Base-by-base conservation (phyloP, 2,888 invertebrate species). In the Empis stercorea region DNA sequence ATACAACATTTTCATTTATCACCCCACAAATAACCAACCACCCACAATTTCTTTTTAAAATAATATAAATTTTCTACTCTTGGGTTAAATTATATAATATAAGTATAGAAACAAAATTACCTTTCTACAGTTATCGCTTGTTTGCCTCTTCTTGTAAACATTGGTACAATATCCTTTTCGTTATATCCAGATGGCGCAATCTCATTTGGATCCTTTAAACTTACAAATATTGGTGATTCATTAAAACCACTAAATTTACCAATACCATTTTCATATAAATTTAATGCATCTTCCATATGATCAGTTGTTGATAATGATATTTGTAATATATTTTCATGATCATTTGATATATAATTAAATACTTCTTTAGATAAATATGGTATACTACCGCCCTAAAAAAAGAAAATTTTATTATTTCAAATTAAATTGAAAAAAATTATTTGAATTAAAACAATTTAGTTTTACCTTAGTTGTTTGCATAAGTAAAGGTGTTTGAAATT, bases 291-390 rank as follows among this genome's bases (percentile, higher is more conserved):
- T 55, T 75, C 71, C 69, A 84, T 76, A 40, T 76, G 76, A 32
- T 79, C 67, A 40, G 83, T 80, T 50, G 78, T 80, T 13, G 80
- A 76, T 27, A 93, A 61, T 0, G 88, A 82, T 9, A 40, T 40
- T 40, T 40, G 40, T 9, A 40, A 10, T 27, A 40, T 4, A 4
- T 4, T 17, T 38, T 16, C 13, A 27, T 27, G n/a, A 27, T 14
- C 10, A 23, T 40, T 59, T 40, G 77, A 79, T 7, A 87, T 71
- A 63, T 77, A 73, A 54, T 78, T 71, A 45, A 87, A 74, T 0
- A 85, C 82, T 68, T 87, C 88, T 52, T 79, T 76, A 0, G 84
- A 86, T 17, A 94, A 67, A 66, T 89, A 84, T 0, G 89, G 87
- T 43, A 91, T 77, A 65, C 84, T 83, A 41, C 88, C 93, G 56